These are phyloP conservation scores for Crossoptilon crossoptilon DNA, from an alignment of 2,797 vertebrate genomes.

Conservation along the genomic window DNA sequence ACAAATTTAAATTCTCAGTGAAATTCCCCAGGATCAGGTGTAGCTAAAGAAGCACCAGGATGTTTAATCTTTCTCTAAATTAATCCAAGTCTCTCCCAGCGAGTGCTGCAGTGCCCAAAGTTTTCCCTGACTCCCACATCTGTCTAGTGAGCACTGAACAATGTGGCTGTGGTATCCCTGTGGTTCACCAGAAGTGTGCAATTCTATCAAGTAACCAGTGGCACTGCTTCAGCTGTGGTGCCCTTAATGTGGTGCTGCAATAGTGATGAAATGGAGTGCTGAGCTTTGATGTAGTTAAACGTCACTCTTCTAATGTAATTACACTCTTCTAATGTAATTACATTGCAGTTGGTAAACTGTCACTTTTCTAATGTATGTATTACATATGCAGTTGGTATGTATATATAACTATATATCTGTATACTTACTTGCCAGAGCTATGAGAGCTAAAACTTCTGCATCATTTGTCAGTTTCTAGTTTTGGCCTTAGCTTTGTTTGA, in stretches of 20 bases:
- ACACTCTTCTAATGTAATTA: neutral
- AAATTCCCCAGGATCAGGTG: neutral
- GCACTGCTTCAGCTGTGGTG: neutral
- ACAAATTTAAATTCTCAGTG: neutral
- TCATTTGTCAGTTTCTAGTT: neutral
- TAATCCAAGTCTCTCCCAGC: neutral
- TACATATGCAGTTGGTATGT: too few species aligned
- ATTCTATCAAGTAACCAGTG: too few species aligned
- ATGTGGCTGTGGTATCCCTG: neutral
- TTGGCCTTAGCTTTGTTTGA: neutral
- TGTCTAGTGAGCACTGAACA: neutral
- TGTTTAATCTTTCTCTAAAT: neutral
- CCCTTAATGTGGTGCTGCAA: neutral
- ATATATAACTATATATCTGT: too few species aligned
- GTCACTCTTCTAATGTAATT: neutral
- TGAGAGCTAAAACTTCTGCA: neutral
- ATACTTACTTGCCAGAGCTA: neutral
- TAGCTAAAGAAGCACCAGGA: neutral
- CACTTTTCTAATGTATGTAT: too few species aligned
- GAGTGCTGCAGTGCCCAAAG: too few species aligned
- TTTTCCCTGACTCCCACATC: neutral
- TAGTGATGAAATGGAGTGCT: neutral
- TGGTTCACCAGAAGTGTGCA: too few species aligned
- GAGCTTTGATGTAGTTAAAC: neutral
- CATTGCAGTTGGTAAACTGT: neutral